phyloP scores from a whole-genome alignment of 2,888 invertebrate genomes.

The Synergus gifuensis region DNA sequence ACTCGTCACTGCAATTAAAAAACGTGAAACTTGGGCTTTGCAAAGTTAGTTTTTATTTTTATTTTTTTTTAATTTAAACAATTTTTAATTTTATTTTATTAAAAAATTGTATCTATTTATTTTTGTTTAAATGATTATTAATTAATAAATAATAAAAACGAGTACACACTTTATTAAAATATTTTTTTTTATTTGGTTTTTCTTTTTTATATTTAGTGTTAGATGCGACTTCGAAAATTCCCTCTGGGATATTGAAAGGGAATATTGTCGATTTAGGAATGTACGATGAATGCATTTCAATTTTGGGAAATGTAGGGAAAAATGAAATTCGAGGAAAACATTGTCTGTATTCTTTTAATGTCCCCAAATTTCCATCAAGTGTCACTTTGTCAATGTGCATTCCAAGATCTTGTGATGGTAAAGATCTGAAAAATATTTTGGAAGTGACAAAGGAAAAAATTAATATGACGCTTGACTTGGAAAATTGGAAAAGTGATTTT shows the following conservation, averaged over 20 bases:
- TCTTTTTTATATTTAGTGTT: conserved; percentile 73
- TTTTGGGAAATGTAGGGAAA: conserved; percentile 58
- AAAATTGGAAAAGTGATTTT: not conserved
- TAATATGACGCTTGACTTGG: not conserved
- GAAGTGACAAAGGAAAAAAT: not conserved
- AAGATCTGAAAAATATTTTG: conserved; percentile 62
- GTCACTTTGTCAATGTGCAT: conserved; percentile 76
- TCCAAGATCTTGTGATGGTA: conserved; percentile 74
- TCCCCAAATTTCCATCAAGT: conserved; percentile 61
- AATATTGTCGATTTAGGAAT: conserved; percentile 77
- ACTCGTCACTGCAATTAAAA: not conserved
- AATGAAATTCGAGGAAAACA: conserved; percentile 75
- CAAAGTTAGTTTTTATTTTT: not conserved
- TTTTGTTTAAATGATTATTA: too few relatives aligned
- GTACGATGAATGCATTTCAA: conserved; percentile 76
- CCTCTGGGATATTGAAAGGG: conserved; percentile 77
- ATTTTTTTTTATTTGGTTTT: too few relatives aligned
- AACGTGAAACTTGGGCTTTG: not conserved
- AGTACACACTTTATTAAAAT: too few relatives aligned
- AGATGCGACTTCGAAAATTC: conserved; percentile 78
- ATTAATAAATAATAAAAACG: too few relatives aligned
- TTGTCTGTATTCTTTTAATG: conserved; percentile 71
- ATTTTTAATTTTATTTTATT: too few relatives aligned
- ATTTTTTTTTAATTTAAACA: not conserved
- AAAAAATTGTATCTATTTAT: too few relatives aligned